Conservation (phyloP, 2,888 invertebrate genomes). For the Saturnia japonica region DNA sequence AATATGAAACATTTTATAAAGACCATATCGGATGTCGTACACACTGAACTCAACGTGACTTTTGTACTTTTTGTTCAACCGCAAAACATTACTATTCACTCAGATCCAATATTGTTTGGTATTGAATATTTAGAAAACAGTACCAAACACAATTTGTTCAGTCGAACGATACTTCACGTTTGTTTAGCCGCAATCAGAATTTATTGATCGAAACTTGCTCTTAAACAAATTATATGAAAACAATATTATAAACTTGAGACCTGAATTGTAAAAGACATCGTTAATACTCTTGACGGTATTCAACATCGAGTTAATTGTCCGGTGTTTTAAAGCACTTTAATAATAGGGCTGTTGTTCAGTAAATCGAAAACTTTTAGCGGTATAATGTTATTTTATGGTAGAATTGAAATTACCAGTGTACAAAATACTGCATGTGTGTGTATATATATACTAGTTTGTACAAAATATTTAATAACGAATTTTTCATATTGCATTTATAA, state of each 20-base stretch:
- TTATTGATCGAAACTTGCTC: constrained; percentile 1
- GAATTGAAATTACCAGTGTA: neutral
- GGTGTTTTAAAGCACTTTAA: constrained; percentile 4
- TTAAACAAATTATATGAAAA: constrained; percentile 1
- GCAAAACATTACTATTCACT: constrained; percentile 4
- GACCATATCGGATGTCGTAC: neutral
- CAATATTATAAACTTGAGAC: neutral
- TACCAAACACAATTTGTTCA: constrained; percentile 9
- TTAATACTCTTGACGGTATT: constrained; percentile 2
- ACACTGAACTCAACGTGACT: neutral
- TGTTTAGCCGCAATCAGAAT: constrained; percentile 11
- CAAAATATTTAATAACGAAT: neutral
- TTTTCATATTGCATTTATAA: neutral
- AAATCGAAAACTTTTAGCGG: neutral
- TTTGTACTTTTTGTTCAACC: constrained; percentile 5
- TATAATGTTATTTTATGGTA: neutral
- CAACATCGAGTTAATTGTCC: neutral
- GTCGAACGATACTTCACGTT: constrained; percentile 4
- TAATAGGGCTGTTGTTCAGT: neutral
- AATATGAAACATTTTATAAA: neutral
- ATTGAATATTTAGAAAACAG: constrained; percentile 15
- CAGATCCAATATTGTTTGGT: constrained; percentile 7
- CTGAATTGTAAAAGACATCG: constrained; percentile 4
- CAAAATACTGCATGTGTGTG: neutral
- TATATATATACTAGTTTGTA: neutral